Evolutionary conservation across 2,113 vertebrate genomes (phyloP).

Genomic region (Osmerus eperlanus): DNA sequence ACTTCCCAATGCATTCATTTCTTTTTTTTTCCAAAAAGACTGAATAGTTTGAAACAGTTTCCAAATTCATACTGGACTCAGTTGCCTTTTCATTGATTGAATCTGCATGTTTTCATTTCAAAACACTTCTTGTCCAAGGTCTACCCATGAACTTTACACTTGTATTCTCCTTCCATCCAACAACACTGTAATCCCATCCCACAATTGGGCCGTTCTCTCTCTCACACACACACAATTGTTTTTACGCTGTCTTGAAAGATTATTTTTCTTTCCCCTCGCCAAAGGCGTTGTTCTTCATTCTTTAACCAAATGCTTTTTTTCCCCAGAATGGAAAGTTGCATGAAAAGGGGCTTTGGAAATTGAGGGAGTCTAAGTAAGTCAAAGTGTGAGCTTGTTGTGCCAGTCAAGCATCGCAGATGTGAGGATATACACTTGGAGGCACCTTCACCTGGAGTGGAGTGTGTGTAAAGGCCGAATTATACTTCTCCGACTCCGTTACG

Average conservation of each 20-base stretch:
- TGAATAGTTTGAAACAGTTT: background rate
- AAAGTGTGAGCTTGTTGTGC: slow-evolving; percentile 24
- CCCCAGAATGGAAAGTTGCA: slow-evolving; percentile 23
- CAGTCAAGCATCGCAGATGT: background rate
- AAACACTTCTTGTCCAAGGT: slow-evolving; percentile 19
- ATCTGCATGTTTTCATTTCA: slow-evolving; percentile 42
- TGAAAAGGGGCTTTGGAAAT: slow-evolving; percentile 43
- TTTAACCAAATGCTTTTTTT: slow-evolving; percentile 31
- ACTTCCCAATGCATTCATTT: background rate
- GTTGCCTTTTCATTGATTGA: slow-evolving; percentile 41
- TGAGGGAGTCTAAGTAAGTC: too few relatives aligned
- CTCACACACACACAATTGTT: slow-evolving; percentile 17
- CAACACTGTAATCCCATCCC: slow-evolving; percentile 16
- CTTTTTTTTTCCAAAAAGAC: slow-evolving; percentile 13
- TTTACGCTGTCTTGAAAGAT: slow-evolving; percentile 18
- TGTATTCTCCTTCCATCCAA: slow-evolving; percentile 25
- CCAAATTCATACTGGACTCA: slow-evolving; percentile 16
- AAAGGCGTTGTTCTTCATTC: slow-evolving; percentile 47
- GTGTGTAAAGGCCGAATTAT: background rate
- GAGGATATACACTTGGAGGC: background rate
- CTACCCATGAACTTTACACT: slow-evolving; percentile 15
- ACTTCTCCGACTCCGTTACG: too few relatives aligned
- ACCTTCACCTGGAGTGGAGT: slow-evolving; percentile 11
- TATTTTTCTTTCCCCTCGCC: slow-evolving; percentile 31
- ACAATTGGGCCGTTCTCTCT: background rate